Percentiles rank a stretch among this genome's conserved stretches.
These are phyloP conservation scores for Rhyacophila evoluta DNA, from an alignment of 2,888 invertebrate genomes.

Conservation along the genomic window DNA sequence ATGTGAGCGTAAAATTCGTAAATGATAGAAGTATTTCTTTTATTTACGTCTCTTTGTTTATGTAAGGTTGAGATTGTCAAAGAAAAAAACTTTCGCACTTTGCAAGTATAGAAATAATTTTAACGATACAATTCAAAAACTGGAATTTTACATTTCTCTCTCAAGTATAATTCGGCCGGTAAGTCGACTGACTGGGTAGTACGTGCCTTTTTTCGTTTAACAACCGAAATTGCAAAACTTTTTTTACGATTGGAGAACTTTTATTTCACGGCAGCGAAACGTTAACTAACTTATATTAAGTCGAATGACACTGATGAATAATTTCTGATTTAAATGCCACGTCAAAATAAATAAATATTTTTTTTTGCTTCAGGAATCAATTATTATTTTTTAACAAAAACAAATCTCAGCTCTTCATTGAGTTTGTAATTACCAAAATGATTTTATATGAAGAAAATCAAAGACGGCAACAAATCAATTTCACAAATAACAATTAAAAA, in stretches of 20 bases:
- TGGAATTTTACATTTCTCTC: not conserved
- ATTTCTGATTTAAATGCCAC: not conserved
- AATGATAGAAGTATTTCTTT: not conserved
- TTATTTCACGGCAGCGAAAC: conserved; percentile 1
- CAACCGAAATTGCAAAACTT: conserved; percentile 19
- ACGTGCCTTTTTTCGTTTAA: not conserved
- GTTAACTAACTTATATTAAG: conserved; percentile 19
- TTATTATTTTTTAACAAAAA: no score
- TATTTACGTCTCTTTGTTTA: not conserved
- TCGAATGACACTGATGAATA: conserved; percentile 1
- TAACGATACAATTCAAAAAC: not conserved
- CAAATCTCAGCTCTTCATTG: no score
- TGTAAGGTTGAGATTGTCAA: not conserved
- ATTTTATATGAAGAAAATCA: no score
- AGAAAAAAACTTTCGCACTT: not conserved
- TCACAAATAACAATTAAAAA: no score
- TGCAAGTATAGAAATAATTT: not conserved
- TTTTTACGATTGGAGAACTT: conserved; percentile 7
- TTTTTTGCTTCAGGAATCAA: not conserved
- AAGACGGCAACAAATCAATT: no score
- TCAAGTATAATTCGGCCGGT: not conserved
- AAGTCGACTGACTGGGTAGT: not conserved
- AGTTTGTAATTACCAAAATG: no score
- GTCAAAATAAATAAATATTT: not conserved
- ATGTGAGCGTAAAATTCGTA: no score